Percentiles rank a stretch among this genome's conserved stretches.
These are phyloP conservation scores for Patella ulyssiponensis DNA, from an alignment of 2,888 invertebrate species.

Conservation along the genomic window DNA sequence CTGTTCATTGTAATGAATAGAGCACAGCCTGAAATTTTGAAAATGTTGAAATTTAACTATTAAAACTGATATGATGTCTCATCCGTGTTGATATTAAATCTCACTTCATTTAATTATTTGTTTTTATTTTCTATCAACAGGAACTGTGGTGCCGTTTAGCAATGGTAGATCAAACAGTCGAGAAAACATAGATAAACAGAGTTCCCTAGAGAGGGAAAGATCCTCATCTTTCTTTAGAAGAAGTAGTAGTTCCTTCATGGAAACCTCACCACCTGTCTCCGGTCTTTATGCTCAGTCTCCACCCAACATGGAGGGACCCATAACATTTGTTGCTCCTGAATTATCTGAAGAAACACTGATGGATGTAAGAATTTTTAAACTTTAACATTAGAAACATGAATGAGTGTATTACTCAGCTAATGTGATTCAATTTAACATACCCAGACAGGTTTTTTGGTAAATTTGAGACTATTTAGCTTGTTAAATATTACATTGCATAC, in stretches of 20 bases:
- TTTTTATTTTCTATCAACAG: neutral
- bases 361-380: slow-evolving; percentile 76
- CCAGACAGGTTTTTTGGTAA: too few species aligned
- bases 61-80: too few species aligned
- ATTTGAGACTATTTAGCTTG: too few species aligned
- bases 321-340: slow-evolving; percentile 90
- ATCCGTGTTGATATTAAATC: too few species aligned
- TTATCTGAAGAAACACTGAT: slow-evolving; percentile 95
- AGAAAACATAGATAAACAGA: slow-evolving; percentile 19
- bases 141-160: slow-evolving; percentile 29
- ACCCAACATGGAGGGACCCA: slow-evolving; percentile 74
- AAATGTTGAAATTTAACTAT: too few species aligned
- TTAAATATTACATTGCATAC: too few species aligned
- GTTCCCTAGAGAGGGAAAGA: slow-evolving; percentile 47
- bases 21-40: too few species aligned
- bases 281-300: slow-evolving; percentile 65
- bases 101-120: neutral
- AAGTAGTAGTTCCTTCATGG: slow-evolving; percentile 38
- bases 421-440: too few species aligned
- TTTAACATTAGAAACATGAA: too few species aligned
- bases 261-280: slow-evolving; percentile 56
- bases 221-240: slow-evolving; percentile 45
- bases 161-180: slow-evolving; percentile 5
- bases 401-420: too few species aligned
- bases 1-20: too few species aligned